Conservation (phyloP, 2,113 vertebrate species). For the Oceanites oceanicus region DNA sequence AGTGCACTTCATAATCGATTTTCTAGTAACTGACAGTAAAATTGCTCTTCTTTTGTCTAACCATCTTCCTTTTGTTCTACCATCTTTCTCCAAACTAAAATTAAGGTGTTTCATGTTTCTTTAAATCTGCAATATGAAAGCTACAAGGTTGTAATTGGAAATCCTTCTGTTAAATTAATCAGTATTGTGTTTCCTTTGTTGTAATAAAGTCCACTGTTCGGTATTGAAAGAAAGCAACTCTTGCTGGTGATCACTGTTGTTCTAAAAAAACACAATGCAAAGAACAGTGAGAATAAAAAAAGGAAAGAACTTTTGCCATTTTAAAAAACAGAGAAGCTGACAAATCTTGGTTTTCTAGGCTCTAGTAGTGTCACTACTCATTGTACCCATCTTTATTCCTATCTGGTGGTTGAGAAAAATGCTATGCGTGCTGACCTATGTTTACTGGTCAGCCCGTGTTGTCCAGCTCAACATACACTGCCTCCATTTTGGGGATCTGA, state of each 20-base stretch:
- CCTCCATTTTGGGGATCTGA: neutral
- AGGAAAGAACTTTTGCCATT: neutral
- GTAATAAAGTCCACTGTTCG: neutral
- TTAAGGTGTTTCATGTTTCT: neutral
- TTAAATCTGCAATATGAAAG: neutral
- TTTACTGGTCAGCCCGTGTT: neutral
- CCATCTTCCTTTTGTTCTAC: neutral
- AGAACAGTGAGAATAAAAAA: neutral
- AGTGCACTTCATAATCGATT: conserved; percentile 13
- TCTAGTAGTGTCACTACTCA: neutral
- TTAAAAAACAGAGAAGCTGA: neutral
- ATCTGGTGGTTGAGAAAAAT: neutral
- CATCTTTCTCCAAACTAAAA: neutral
- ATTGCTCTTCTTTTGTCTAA: neutral
- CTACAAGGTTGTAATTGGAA: neutral
- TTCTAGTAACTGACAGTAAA: conserved; percentile 40
- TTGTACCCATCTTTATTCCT: neutral
- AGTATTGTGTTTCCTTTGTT: neutral
- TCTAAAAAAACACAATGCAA: neutral
- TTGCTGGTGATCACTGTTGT: neutral
- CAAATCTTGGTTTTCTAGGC: neutral
- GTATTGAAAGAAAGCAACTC: neutral
- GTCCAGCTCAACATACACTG: neutral
- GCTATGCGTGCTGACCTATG: rapidly evolving
- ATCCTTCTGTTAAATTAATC: neutral